Evolutionary conservation across 2,113 vertebrate genomes (phyloP), one percentile per base, ranked within the genome.

Genomic region (Pterocles burchelli): DNA sequence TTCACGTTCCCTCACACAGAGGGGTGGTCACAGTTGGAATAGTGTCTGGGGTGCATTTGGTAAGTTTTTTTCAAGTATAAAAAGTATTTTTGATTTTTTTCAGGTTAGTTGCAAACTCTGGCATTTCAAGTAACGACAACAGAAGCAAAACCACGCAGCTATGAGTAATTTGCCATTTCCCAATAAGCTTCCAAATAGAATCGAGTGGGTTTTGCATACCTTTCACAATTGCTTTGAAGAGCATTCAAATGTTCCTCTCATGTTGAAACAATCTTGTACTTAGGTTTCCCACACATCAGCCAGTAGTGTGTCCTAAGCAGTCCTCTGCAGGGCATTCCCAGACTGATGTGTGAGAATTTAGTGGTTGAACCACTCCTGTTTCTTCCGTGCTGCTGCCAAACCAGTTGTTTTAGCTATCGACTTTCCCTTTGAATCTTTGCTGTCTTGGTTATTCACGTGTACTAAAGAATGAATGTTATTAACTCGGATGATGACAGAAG

Each of bases 301-400:
- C 77, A 5, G 33, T 45, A 36, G 45, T 21, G 57, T 73, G 41
- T 70, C 43, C 91, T 33, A 76, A 65, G 79, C 33, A 95, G 88
- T 95, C 34, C 13, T 96, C 93, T 97, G 94, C 90, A 95, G 95
- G 92, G 90, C 90, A 92, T 95, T 97, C 95, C 88, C 92, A 96
- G 90, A 84, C 83, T 78, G 59, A 20, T 10, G 73, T 84, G 65
- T 93, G 96, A 89, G 93, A 96, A 92, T 85, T 81, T 20, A 8
- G 58, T 78, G 86, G 86, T 78, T 93, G 70, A 96, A 82, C 94
- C 86, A 72, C 96, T 94, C 93, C 95, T 49, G 9, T 84, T 94
- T 85, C 73, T 88, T 77, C 88, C 13, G 1, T 22, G 62, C 12
- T 12, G 86, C 88, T 96, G 93, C 95, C 96, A 96, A 96, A 94